Base-by-base conservation (phyloP, 2,797 vertebrate species). In the Tiaroga cobitis region DNA sequence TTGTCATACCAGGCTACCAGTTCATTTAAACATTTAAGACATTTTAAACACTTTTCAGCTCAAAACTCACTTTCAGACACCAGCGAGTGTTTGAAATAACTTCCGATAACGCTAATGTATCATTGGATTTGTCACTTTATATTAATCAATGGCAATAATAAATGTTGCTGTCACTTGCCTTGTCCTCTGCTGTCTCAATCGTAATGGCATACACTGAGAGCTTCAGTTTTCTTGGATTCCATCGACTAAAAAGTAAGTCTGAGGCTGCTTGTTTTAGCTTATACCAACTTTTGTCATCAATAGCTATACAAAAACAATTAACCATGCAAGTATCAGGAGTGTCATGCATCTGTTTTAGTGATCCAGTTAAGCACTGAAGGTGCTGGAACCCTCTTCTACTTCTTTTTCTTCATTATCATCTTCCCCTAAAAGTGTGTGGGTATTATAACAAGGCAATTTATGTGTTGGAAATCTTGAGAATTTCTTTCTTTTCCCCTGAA, bases 91-190 rank as follows among this genome's bases (percentile, higher is more conserved):
- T 49, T 49, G 46, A 49, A 49, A 49, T 18, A 18, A 49, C 46
- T 18, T 49, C 4, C 5, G 16, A 49, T 49, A 49, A 77, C 75
- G 75, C 75, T 77, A 77, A 77, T 59, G 75, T 77, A 18, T 59
- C 7, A n/a, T 24, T n/a, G 8, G 26, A 39, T 26, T 16, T 59
- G 4, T 77, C 51, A 77, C 24, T 77, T 39, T 54, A 29, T 18
- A 49, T 51, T 6, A 32, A 74, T 74, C 16, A 32, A 29, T 49
- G 8, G 2, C 43, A 74, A 21, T 73, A 32, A 51, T 73, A 32
- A 51, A 74, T 26, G 13, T 43, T 74, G 51, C 49, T 2, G 41
- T 29, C 15, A 43, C 76, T 63, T 78, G 56, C 15, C n/a, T 29
- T 49, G n/a, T 46, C 4, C 15, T 73, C 41, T 46, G 7, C 15